phyloP scores from a whole-genome alignment of 2,797 vertebrate species.

The Prionace glauca region DNA sequence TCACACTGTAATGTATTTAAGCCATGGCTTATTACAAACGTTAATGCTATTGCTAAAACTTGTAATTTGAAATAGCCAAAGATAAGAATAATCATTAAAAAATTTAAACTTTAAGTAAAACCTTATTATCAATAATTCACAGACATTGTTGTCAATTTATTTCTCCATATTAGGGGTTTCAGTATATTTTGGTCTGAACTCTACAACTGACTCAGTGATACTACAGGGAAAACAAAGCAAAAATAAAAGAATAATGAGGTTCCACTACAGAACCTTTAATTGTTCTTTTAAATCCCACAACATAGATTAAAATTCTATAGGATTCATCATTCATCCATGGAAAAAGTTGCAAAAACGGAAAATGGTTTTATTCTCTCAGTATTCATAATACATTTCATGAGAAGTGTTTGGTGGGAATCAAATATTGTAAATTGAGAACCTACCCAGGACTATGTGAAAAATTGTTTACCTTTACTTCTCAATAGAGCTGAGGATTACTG shows the following conservation, averaged over 20 bases:
- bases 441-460: neutral
- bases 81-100: slow-evolving; percentile 23
- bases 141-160: neutral
- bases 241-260: slow-evolving; percentile 1
- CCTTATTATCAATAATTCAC: neutral
- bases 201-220: neutral
- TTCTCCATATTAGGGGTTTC: slow-evolving; percentile 1
- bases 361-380: neutral
- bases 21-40: slow-evolving; percentile 33
- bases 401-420: neutral
- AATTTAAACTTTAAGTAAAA: neutral
- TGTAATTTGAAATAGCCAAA: slow-evolving; percentile 31
- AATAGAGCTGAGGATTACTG: neutral
- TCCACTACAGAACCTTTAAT: slow-evolving; percentile 10
- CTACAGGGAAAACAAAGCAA: neutral
- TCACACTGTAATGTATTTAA: slow-evolving; percentile 20
- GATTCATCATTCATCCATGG: neutral
- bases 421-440: neutral
- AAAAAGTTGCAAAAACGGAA: neutral
- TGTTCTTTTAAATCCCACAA: neutral
- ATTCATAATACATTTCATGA: slow-evolving; percentile 8
- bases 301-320: slow-evolving; percentile 12
- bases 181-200: neutral
- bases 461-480: neutral
- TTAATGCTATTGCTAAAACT: slow-evolving; percentile 29